Base-by-base conservation (phyloP, 2,888 invertebrate species). In the Acronicta alni region DNA sequence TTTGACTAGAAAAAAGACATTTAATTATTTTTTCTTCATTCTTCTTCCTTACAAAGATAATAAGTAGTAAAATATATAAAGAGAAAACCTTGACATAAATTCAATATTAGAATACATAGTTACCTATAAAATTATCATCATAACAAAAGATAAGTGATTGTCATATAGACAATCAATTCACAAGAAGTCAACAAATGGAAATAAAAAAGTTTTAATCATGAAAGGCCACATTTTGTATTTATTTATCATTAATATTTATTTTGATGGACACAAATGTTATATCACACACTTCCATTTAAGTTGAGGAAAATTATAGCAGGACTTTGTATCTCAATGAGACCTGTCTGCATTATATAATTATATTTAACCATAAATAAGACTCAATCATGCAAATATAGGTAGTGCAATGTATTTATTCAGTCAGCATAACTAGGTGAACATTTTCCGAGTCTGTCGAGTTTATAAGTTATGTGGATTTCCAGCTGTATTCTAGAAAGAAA, bases 271-370 rank as follows among this genome's bases (percentile, higher is more conserved):
- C 17, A 39, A 23, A 45, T 51, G 23, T 48, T 41, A 47, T 61
- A 23, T 17, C 23, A 18, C 16, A 35, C 12, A 20, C 32, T 44
- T 30, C 39, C 42, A 56, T 12, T 53, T 44, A 44, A 43, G 35
- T 45, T 38, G 20, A 48, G 60, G 26, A 47, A 58, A 68, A 68
- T 58, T 48, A 52, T 47, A 57, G 32, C 26, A 37, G 58, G 57
- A 68, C 70, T 73, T 60, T 61, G 65, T 45, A 57, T 74, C 61
- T 60, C 69, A 73, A 74, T 65, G 47, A 35, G 38, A 35, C 48
- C 43, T 47, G 51, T 30, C 17, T 52, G 26, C 32, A 26, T 35
- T 49, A 37, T 48, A 41, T 10, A 23, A 23, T 23, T 23, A 23
- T 7, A 1, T 14, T 49, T 20, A 46, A 30, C 37, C 15, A 52